Base-by-base conservation (phyloP, 2,888 invertebrate genomes). In the Megaustenia siamemsis region DNA sequence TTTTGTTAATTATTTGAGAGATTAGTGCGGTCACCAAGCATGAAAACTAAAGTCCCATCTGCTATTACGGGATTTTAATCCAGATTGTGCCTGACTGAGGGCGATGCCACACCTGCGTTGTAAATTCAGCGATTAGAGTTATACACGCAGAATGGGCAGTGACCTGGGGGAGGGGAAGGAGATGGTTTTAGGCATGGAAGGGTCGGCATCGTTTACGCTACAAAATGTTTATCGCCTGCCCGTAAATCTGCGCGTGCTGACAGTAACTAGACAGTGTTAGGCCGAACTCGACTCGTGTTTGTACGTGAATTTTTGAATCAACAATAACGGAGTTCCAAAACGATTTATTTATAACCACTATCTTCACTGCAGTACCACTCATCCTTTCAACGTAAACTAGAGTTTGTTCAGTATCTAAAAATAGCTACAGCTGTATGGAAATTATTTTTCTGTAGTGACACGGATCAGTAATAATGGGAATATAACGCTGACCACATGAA, bases 61-160 rank as follows among this genome's bases (percentile, higher is more conserved):
- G 68, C 38, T 18, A 21, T 21, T 21, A 0, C 21, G 1, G 2
- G 40, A 24, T 18, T 8, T 8, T 69, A 69, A 69, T 69, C 40
- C 68, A 24, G 68, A 38, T 69, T 21, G 40, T 69, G 40, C 40
- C 21, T 40, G 68, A 38, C 21, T 40, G 40, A 24, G 68, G 40
- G 24, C 4, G 18, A 21, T 69, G 5, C 38, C 21, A 40, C 68
- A 69, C 68, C 68, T 69, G 68, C 18, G 68, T 69, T 38, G 68
- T 69, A 69, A 69, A 40, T 69, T 69, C 68, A 69, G 38, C 21
- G 68, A 38, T 69, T 69, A 69, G 68, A 10, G 6, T 40, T 8
- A 24, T 21, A 24, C n/a, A 60, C n/a, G 28, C 60, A n/a, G n/a
- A n/a, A n/a, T n/a, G n/a, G n/a, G n/a, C n/a, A n/a, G n/a, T 60